These are phyloP conservation scores for Taenioides sp. DNA, from an alignment of 2,797 vertebrate species.

Conservation along the genomic window DNA sequence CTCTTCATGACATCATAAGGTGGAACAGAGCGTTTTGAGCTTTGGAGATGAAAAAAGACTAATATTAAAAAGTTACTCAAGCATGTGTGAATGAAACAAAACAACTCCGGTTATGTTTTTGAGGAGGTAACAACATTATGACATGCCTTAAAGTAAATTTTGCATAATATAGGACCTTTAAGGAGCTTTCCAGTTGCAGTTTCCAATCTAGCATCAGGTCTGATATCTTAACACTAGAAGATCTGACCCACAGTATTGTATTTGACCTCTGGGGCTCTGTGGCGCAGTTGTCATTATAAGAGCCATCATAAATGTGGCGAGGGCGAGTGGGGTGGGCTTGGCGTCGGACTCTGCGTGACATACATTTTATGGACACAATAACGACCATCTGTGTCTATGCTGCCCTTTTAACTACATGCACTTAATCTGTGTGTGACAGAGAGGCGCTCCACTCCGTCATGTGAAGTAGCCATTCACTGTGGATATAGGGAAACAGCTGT, in stretches of 20 bases:
- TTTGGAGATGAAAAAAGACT: too few species aligned
- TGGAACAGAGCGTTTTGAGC: too few species aligned
- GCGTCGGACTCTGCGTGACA: neutral
- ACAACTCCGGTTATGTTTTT: too few species aligned
- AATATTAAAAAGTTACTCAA: too few species aligned
- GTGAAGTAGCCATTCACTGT: neutral
- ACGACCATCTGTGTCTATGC: neutral
- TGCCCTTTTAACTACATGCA: conserved; percentile 3
- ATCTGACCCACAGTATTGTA: neutral
- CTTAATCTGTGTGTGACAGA: conserved; percentile 5
- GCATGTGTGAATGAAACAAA: too few species aligned
- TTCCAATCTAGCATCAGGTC: conserved; percentile 19
- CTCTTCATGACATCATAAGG: too few species aligned
- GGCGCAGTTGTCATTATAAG: neutral
- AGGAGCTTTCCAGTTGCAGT: conserved; percentile 39
- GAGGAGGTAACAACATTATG: too few species aligned
- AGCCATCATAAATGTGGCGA: neutral
- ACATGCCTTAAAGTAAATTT: too few species aligned
- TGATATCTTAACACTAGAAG: conserved; percentile 9
- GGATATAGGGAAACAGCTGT: neutral
- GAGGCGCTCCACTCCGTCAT: neutral
- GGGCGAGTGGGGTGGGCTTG: neutral
- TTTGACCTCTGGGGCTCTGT: conserved; percentile 4
- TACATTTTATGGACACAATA: conserved; percentile 6
- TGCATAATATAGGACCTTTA: neutral